A percentile compares a stretch with the other conserved stretches of the same genome.
Evolutionary conservation across 1,140 invertebrate genomes (phyloP).

Genomic region (Calliphora vicina): DNA sequence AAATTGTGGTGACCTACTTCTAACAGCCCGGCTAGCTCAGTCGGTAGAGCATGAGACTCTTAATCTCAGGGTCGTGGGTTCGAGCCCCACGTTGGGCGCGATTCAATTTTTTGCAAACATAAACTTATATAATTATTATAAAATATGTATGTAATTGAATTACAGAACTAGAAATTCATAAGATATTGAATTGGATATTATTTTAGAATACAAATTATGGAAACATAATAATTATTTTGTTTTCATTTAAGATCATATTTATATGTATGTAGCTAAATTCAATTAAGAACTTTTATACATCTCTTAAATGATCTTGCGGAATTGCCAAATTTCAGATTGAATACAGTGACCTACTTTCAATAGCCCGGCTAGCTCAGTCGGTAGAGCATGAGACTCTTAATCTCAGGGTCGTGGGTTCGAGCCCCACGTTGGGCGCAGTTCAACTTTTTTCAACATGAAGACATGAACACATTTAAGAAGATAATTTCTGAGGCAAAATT

Average conservation of each 20-base stretch:
- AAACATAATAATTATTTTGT: too few relatives aligned
- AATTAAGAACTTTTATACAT: too few relatives aligned
- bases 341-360: background rate
- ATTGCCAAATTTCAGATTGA: background rate
- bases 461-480: too few relatives aligned
- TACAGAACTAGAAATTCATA: too few relatives aligned
- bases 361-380: constrained; percentile 86
- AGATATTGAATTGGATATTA: too few relatives aligned
- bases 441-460: constrained; percentile 56
- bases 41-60: constrained; percentile 93
- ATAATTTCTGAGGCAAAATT: too few relatives aligned
- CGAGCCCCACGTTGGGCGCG: constrained; percentile 86
- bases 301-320: background rate
- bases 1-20: background rate
- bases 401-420: constrained; percentile 92
- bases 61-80: constrained; percentile 92
- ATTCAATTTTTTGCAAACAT: constrained; percentile 57
- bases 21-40: constrained; percentile 79
- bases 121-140: too few relatives aligned
- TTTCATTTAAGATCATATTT: too few relatives aligned
- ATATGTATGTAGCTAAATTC: too few relatives aligned
- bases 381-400: constrained; percentile 94
- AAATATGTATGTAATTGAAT: too few relatives aligned
- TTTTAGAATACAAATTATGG: too few relatives aligned
- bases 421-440: constrained; percentile 83